A percentile compares a stretch with the other conserved stretches of the same genome.
Conservation (phyloP, 2,888 invertebrate genomes). For the Eudemis profundana region DNA sequence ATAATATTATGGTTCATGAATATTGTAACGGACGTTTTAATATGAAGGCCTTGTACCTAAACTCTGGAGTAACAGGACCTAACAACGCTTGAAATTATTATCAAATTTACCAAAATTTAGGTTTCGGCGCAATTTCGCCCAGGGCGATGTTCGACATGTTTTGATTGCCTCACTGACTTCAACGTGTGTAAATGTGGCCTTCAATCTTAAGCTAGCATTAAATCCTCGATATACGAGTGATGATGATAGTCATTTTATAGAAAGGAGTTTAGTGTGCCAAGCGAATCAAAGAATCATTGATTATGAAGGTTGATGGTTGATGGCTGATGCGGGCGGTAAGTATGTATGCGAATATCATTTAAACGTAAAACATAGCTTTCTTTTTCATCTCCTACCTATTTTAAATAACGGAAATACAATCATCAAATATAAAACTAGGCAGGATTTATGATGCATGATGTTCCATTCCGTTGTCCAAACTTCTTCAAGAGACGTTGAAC, state of each 20-base stretch:
- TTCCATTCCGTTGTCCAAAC: conserved; percentile 26
- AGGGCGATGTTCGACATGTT: conserved; percentile 18
- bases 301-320: conserved; percentile 39
- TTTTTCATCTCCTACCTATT: conserved; percentile 26
- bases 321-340: conserved; percentile 30
- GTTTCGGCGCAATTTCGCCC: conserved; percentile 18
- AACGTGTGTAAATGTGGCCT: conserved; percentile 18
- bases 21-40: conserved; percentile 6
- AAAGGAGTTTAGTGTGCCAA: conserved; percentile 43
- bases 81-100: conserved; percentile 22
- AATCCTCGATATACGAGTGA: conserved; percentile 23
- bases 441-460: conserved; percentile 16
- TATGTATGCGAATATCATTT: conserved; percentile 37
- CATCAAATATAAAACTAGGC: neutral
- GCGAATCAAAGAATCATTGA: conserved; percentile 39
- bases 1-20: conserved; percentile 28
- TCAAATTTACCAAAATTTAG: conserved; percentile 7
- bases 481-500: conserved; percentile 27
- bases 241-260: conserved; percentile 39
- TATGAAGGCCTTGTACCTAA: conserved; percentile 26
- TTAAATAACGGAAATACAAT: conserved; percentile 16
- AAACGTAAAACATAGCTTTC: conserved; percentile 32
- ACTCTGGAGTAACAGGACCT: conserved; percentile 27
- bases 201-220: conserved; percentile 26
- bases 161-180: conserved; percentile 11